Percentiles rank a stretch among this genome's conserved stretches.
Conservation (phyloP, 2,797 vertebrate species). For the Phalloptychus januarius region DNA sequence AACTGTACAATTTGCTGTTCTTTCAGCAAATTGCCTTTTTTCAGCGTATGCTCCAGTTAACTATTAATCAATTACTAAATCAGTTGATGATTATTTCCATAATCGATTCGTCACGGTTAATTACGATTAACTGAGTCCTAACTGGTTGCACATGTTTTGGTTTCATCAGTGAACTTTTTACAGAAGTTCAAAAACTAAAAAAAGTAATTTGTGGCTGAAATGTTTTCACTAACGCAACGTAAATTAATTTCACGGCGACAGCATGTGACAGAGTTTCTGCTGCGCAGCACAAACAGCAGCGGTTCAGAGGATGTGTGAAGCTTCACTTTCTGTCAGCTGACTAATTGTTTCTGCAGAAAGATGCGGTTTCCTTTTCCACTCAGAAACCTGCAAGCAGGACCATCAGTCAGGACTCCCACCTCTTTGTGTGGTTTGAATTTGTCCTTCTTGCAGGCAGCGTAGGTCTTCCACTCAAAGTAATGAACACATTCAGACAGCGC, state of each 20-base stretch:
- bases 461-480: slow-evolving; percentile 96
- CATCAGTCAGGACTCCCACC: slow-evolving; percentile 74
- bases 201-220: background rate
- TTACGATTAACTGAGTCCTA: too few relatives aligned
- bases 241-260: slow-evolving; percentile 28
- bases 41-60: too few relatives aligned
- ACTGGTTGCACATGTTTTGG: background rate
- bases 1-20: too few relatives aligned
- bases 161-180: background rate
- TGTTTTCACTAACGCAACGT: background rate
- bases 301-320: background rate
- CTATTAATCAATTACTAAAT: too few relatives aligned
- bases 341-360: slow-evolving; percentile 7
- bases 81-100: too few relatives aligned
- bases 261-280: slow-evolving; percentile 28
- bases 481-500: slow-evolving; percentile 88
- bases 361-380: background rate
- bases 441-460: slow-evolving; percentile 87
- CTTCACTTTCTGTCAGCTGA: slow-evolving; percentile 7
- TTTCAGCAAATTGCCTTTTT: too few relatives aligned
- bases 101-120: too few relatives aligned
- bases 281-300: background rate
- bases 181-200: background rate
- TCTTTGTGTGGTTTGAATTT: slow-evolving; percentile 92
- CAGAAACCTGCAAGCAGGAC: background rate